Evolutionary conservation across 2,888 invertebrate species (phyloP).

Genomic region (Standfussiana lucernea): DNA sequence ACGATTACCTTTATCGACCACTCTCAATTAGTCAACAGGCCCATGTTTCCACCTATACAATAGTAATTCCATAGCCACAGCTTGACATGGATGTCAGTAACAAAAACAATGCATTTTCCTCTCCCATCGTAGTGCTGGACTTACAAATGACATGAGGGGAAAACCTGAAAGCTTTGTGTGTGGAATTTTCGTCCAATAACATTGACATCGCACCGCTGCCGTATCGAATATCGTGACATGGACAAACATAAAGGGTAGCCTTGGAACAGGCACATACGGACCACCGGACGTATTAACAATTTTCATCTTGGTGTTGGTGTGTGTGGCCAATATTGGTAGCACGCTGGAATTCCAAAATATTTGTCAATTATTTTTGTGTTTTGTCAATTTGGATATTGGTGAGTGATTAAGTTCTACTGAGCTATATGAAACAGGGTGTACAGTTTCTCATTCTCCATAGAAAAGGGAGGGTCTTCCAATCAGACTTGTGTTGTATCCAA

Average conservation of each 20-base stretch:
- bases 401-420: background rate
- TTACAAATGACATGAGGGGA: conserved; percentile 42
- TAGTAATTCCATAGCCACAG: conserved; percentile 22
- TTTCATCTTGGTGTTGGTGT: conserved; percentile 7
- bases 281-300: conserved; percentile 15
- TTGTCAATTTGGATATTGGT: background rate
- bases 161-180: conserved; percentile 56
- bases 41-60: background rate
- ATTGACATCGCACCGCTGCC: conserved; percentile 42
- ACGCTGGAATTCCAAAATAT: background rate
- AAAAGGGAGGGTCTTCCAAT: background rate
- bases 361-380: background rate
- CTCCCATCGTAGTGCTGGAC: conserved; percentile 26
- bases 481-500: background rate
- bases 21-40: background rate
- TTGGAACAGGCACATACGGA: conserved; percentile 26
- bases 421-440: background rate
- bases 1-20: background rate
- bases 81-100: conserved; percentile 34
- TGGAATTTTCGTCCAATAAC: conserved; percentile 58
- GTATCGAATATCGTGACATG: conserved; percentile 41
- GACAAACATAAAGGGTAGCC: conserved; percentile 41
- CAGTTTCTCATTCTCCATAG: background rate
- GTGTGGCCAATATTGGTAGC: conserved; percentile 23
- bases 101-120: conserved; percentile 52